phyloP scores from a whole-genome alignment of 2,888 invertebrate species.

The Sphaerophoria taeniata region DNA sequence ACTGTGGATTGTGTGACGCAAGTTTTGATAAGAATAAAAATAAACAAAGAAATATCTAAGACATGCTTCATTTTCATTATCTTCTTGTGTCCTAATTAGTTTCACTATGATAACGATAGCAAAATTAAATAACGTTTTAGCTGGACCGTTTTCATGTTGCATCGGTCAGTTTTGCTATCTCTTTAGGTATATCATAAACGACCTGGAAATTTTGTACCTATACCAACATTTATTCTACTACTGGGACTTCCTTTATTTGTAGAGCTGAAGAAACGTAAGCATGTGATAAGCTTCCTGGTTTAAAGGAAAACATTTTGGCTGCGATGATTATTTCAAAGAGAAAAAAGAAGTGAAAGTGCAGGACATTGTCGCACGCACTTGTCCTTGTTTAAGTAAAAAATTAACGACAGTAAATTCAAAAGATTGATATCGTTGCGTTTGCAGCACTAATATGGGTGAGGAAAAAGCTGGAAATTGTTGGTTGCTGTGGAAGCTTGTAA shows the following conservation, averaged over 20 bases:
- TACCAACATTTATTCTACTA: background rate
- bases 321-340: constrained; percentile 31
- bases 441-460: too few relatives aligned
- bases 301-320: constrained; percentile 21
- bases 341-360: background rate
- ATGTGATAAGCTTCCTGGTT: constrained; percentile 41
- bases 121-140: constrained; percentile 42
- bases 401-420: too few relatives aligned
- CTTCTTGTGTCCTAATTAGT: constrained; percentile 18
- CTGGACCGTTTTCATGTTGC: constrained; percentile 7
- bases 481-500: too few relatives aligned
- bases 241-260: background rate
- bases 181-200: constrained; percentile 11
- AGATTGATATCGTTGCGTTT: too few relatives aligned
- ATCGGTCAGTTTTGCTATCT: background rate
- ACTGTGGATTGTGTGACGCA: constrained; percentile 17
- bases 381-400: too few relatives aligned
- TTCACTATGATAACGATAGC: constrained; percentile 1
- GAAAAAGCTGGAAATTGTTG: too few relatives aligned
- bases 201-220: constrained; percentile 28
- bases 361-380: too few relatives aligned
- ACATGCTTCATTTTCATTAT: constrained; percentile 40
- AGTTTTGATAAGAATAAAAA: background rate
- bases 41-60: background rate
- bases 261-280: constrained; percentile 29